These are phyloP conservation scores for Agrotis ipsilon DNA, from an alignment of 2,888 invertebrate genomes.

Conservation along the genomic window DNA sequence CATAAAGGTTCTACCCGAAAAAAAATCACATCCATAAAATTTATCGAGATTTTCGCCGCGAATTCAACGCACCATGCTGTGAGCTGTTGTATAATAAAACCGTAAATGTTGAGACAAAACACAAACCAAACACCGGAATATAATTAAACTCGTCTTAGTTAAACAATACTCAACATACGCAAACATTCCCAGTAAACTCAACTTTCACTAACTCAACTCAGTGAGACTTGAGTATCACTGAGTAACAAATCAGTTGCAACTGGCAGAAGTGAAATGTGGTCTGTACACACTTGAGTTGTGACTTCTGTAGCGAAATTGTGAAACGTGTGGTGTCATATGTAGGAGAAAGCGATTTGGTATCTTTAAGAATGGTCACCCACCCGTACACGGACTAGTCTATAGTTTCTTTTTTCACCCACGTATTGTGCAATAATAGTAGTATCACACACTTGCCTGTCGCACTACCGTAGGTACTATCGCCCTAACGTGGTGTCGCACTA, in stretches of 20 bases:
- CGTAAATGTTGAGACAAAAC: not conserved
- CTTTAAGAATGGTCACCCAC: too few relatives aligned
- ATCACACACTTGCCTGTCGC: too few relatives aligned
- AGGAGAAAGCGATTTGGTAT: conserved; percentile 15
- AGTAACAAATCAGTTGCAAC: conserved; percentile 57
- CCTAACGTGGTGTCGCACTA: too few relatives aligned
- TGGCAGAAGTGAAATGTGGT: conserved; percentile 35
- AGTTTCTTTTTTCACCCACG: too few relatives aligned
- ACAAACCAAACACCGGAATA: conserved; percentile 20
- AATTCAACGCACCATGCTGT: too few relatives aligned
- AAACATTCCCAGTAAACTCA: conserved; percentile 15
- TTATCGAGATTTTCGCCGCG: too few relatives aligned
- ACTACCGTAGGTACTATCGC: too few relatives aligned
- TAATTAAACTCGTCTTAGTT: not conserved
- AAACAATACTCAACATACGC: conserved; percentile 29
- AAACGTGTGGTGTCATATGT: not conserved
- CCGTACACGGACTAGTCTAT: too few relatives aligned
- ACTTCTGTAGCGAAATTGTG: conserved; percentile 33
- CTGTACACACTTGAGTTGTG: conserved; percentile 50
- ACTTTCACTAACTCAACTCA: conserved; percentile 14
- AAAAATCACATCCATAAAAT: too few relatives aligned
- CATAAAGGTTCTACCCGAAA: too few relatives aligned
- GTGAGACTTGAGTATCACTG: conserved; percentile 10
- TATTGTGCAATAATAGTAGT: too few relatives aligned
- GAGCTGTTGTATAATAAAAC: not conserved